Base-by-base conservation (phyloP, 2,797 vertebrate species). In the Acomys russatus region DNA sequence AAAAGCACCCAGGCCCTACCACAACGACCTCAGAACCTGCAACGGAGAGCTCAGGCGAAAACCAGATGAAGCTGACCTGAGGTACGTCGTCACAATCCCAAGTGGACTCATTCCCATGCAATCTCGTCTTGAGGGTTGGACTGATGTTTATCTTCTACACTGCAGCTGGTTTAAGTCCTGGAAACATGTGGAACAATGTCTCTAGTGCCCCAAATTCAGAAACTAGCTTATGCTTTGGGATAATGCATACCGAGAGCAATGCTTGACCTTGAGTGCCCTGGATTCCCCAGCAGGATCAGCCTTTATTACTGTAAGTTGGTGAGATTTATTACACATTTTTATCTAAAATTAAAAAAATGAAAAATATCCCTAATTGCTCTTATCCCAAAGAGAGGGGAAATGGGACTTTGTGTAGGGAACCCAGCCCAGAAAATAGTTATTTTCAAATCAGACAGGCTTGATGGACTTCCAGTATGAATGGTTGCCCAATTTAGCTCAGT, bases 161-260 rank as follows among this genome's bases (percentile, higher is more conserved):
- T 68, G 11, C 76, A n/a, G 80, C 20, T 84, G 49, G 14, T 9
- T 83, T 73, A 84, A n/a, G 14, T 18, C 44, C 4, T 73, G 38
- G 92, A 61, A 94, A 76, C 3, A 66, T 28, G 4, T 63, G 77
- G 64, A 82, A 33, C 8, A 30, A 51, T 44, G 0, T 61, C 44
- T 90, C 90, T 54, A 23, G 88, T 77, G 93, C 88, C 93, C 63
- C 30, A 86, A 82, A 88, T 61, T 90, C 54, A 89, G 76, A 94
- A 92, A 86, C 18, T 28, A 76, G 61, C 49, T 92, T 63, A 73
- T 44, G 23, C 86, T 85, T 97, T 68, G 33, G 23, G 54, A 49
- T 9, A 38, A 91, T 14, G 18, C n/a, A 59, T 85, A 68, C 63
- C 56, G 54, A 95, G 71, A 33, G 28, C 59, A 76, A 30, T 66